These are phyloP conservation scores for Noturus placidus DNA, from an alignment of 2,113 vertebrate genomes.

Conservation along the genomic window DNA sequence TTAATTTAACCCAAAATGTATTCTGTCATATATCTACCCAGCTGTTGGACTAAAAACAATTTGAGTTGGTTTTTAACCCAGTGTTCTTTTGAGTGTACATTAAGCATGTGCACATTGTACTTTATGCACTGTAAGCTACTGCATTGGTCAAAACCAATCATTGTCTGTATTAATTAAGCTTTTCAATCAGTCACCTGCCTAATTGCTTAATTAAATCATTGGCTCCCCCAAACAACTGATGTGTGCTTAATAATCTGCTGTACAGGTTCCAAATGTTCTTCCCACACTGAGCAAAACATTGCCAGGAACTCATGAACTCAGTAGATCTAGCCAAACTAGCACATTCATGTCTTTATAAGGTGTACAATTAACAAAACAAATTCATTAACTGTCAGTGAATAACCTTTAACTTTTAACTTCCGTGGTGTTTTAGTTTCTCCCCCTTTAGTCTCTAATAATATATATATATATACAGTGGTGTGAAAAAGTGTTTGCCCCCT, in stretches of 20 bases:
- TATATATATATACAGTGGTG: no score
- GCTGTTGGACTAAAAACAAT: no score
- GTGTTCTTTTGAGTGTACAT: not conserved
- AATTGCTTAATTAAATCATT: constrained; percentile 79
- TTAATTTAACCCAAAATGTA: no score
- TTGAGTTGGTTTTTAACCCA: no score
- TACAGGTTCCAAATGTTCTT: constrained; percentile 34
- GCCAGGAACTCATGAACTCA: not conserved
- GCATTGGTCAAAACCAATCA: constrained; percentile 71
- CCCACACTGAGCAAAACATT: not conserved
- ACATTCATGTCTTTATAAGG: not conserved
- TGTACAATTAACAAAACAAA: constrained; percentile 1
- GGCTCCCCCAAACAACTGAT: constrained; percentile 72
- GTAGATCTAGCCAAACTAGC: constrained; percentile 14
- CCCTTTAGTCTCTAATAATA: not conserved
- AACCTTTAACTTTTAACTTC: not conserved
- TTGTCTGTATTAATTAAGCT: constrained; percentile 75
- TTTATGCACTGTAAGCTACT: constrained; percentile 30
- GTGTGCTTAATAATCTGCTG: constrained; percentile 55
- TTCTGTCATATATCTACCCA: no score
- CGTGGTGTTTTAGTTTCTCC: not conserved
- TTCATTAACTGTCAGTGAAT: not conserved
- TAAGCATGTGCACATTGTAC: not conserved
- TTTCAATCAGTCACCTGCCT: constrained; percentile 76
- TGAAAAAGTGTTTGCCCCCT: no score